These are phyloP conservation scores for Fulmarus glacialis DNA, from an alignment of 2,113 vertebrate genomes.

Conservation along the genomic window DNA sequence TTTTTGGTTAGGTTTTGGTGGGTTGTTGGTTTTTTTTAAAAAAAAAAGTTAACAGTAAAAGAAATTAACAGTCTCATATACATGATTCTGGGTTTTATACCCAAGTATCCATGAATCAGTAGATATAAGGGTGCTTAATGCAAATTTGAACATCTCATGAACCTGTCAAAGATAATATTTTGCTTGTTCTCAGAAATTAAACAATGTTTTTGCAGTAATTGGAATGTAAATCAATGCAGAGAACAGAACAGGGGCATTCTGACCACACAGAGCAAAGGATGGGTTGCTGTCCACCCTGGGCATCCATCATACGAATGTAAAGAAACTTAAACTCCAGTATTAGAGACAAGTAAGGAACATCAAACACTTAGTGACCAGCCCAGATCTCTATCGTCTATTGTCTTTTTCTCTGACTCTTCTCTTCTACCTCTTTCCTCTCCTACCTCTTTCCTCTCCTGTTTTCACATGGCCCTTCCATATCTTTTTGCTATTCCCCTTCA, in stretches of 20 bases:
- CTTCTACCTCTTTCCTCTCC: neutral
- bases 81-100: neutral
- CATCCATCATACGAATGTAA: neutral
- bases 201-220: neutral
- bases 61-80: neutral
- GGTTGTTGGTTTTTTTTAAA: neutral
- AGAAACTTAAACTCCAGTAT: neutral
- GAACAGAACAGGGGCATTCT: neutral
- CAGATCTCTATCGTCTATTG: neutral
- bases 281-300: neutral
- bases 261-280: neutral
- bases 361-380: neutral
- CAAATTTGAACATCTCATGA: neutral
- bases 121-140: neutral
- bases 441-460: neutral
- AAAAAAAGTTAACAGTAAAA: neutral
- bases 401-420: neutral
- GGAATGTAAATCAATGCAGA: neutral
- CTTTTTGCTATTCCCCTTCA: neutral
- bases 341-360: neutral
- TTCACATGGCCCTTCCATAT: neutral
- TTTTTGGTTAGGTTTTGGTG: neutral
- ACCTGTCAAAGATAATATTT: neutral
- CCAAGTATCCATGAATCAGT: neutral
- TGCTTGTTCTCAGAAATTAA: neutral